These are phyloP conservation scores for Philereme transversata DNA, from an alignment of 2,888 invertebrate genomes.

Conservation along the genomic window DNA sequence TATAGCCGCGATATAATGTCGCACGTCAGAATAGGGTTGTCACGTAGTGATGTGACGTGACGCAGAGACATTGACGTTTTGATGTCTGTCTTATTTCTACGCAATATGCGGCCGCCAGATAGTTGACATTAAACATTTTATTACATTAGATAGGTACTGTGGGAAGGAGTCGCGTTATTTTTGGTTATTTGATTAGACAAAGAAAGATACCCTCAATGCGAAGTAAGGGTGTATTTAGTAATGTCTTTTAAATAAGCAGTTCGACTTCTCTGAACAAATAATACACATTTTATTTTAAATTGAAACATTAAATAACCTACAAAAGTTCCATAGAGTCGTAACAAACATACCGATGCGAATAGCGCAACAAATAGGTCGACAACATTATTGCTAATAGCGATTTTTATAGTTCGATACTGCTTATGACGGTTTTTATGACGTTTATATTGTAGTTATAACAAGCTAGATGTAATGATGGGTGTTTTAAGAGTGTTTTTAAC, in stretches of 20 bases:
- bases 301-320: conserved; percentile 22
- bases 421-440: conserved; percentile 24
- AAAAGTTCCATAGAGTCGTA: conserved; percentile 11
- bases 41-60: conserved; percentile 18
- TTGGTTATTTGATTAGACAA: too few species aligned
- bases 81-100: not conserved
- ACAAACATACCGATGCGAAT: conserved; percentile 19
- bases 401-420: conserved; percentile 28
- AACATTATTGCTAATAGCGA: conserved; percentile 30
- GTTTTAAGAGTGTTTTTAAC: conserved; percentile 22
- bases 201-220: too few species aligned
- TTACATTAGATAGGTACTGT: too few species aligned
- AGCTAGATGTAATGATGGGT: conserved; percentile 21
- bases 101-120: not conserved
- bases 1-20: conserved; percentile 24
- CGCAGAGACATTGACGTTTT: not conserved
- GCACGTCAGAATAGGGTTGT: conserved; percentile 25
- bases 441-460: conserved; percentile 27
- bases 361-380: conserved; percentile 21
- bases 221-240: too few species aligned
- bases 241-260: too few species aligned
- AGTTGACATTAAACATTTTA: not conserved
- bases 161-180: too few species aligned
- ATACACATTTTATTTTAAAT: not conserved
- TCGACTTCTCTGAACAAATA: too few species aligned